A percentile compares a stretch with the other conserved stretches of the same genome.
phyloP scores from a whole-genome alignment of 2,888 invertebrate genomes.

The Idaea biselata region DNA sequence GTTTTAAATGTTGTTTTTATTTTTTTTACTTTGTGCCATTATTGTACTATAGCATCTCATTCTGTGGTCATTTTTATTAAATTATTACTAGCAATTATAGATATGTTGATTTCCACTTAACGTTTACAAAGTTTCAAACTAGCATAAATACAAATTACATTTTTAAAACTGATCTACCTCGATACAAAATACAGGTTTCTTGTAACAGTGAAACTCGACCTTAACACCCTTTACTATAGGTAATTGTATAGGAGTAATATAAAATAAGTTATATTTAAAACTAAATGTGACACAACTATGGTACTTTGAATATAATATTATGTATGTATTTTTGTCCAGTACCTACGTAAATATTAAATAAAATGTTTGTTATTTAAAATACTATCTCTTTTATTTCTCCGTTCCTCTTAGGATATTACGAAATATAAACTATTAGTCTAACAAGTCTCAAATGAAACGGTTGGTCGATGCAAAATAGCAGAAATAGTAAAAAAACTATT shows the following conservation, averaged over 20 bases:
- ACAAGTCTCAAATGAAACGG: background rate
- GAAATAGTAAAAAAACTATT: too few relatives aligned
- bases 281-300: conserved; percentile 66
- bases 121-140: background rate
- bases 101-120: conserved; percentile 13
- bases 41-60: conserved; percentile 7
- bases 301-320: conserved; percentile 60
- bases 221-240: conserved; percentile 29
- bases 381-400: conserved; percentile 25
- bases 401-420: background rate
- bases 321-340: conserved; percentile 79
- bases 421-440: background rate
- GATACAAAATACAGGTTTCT: conserved; percentile 54
- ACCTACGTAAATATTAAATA: conserved; percentile 76
- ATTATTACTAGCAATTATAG: background rate
- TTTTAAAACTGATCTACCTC: conserved; percentile 64
- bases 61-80: background rate
- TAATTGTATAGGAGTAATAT: conserved; percentile 70
- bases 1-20: conserved; percentile 55
- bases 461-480: too few relatives aligned
- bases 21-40: conserved; percentile 57
- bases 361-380: conserved; percentile 77
- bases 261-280: conserved; percentile 50
- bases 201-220: conserved; percentile 39
- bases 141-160: conserved; percentile 24